Evolutionary conservation across 1,140 invertebrate species (phyloP), one percentile per base, ranked within the genome.

Genomic region (Steinernema feltiae): DNA sequence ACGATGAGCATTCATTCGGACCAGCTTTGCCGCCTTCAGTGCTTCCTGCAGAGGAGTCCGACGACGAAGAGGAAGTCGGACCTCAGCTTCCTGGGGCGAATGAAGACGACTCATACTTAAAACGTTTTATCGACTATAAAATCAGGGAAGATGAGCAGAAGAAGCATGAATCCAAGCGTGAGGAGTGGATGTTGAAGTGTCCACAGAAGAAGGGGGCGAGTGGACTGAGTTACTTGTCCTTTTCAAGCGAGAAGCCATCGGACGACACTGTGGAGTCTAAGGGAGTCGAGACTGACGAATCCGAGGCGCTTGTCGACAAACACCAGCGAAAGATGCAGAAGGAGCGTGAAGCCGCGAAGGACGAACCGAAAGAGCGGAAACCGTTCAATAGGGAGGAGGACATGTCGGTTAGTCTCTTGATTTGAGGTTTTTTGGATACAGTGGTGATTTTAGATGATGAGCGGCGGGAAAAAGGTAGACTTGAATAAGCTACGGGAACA

Each of bases 161-260:
- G 53, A 63, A 63, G 53, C 7, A 63, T 3, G 24, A 63, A 7
- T 15, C 53, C 2, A 63, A 63, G 24, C 53, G 53, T 27, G 53
- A 63, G 53, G 53, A 63, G 24, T 63, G 53, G 53, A 63, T 63
- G 53, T 21, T 63, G 53, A 63, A 63, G 24, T 63, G 53, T 27
- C 53, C 53, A n/a, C n/a, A n/a, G n/a, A n/a, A n/a, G n/a, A n/a
- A n/a, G n/a, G n/a, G n/a, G 15, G 24, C 53, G 12, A 63, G 24
- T 7, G 24, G 24, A 7, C 7, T 15, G 53, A 63, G 53, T 27
- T 63, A 63, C 53, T 27, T 63, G 53, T 21, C 53, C 7, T 63
- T 63, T 27, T 12, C 53, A 7, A 63, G 53, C 24, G 53, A 63
- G 7, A 63, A 27, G 15, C 24, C 53, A 3, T 17, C 3, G 15